Percentiles rank a stretch among this genome's conserved stretches.
Evolutionary conservation across 2,888 invertebrate genomes (phyloP).

Genomic region (Pegoplata infirma): DNA sequence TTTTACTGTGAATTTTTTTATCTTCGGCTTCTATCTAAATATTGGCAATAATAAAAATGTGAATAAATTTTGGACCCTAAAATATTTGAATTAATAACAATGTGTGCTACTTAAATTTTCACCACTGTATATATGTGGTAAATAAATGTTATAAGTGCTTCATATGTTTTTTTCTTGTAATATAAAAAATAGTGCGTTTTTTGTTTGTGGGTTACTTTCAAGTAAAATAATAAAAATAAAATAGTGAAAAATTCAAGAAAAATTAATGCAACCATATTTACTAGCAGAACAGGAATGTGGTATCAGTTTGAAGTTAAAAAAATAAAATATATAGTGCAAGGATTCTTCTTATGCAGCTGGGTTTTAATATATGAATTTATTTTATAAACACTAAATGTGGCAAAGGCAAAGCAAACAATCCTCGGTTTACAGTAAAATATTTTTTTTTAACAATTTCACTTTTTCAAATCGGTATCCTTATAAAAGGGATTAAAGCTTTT

Average conservation of each 20-base stretch:
- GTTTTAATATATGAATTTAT: conserved; percentile 37
- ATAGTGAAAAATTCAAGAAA: conserved; percentile 15
- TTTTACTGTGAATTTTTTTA: too few species aligned
- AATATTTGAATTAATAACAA: too few species aligned
- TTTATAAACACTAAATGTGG: conserved; percentile 2
- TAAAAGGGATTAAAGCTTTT: too few species aligned
- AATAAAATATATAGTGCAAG: conserved; percentile 21
- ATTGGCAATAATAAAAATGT: too few species aligned
- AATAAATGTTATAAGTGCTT: not conserved
- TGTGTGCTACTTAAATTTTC: not conserved
- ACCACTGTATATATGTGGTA: not conserved
- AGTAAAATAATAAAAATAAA: conserved; percentile 4
- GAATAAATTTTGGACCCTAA: too few species aligned
- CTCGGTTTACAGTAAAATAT: too few species aligned
- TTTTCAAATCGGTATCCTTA: too few species aligned
- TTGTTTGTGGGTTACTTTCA: conserved; percentile 43
- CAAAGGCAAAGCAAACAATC: too few species aligned
- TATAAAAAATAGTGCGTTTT: conserved; percentile 39
- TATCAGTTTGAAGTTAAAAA: conserved; percentile 23
- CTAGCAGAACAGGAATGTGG: too few species aligned
- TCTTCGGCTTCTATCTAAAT: too few species aligned
- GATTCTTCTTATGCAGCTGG: conserved; percentile 31
- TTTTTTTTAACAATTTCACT: too few species aligned
- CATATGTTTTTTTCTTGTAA: not conserved
- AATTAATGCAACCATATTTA: conserved; percentile 16